A percentile compares a stretch with the other conserved stretches of the same genome.
Conservation (phyloP, 2,888 invertebrate species). For the Hirudinaria manillensis region DNA sequence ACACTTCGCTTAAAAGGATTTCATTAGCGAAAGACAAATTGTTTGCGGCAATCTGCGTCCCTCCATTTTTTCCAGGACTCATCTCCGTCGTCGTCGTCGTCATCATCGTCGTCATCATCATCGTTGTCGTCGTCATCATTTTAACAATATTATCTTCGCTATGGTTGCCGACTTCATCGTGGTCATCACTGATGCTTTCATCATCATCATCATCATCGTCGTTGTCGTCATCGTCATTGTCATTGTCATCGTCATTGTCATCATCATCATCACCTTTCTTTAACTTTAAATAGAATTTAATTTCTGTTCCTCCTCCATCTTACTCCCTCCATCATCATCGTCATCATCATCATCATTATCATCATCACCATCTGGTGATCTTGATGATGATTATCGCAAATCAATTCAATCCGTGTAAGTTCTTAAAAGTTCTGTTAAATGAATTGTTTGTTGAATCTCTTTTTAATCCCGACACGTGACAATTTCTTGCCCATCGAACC, state of each 20-base stretch:
- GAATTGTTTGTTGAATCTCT: too few relatives aligned
- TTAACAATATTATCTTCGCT: background rate
- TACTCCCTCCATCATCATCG: background rate
- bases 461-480: too few relatives aligned
- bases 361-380: constrained; percentile 13
- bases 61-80: background rate
- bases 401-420: background rate
- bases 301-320: too few relatives aligned
- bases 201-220: constrained; percentile 7
- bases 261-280: background rate
- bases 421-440: too few relatives aligned
- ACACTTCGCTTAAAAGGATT: background rate
- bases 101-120: background rate
- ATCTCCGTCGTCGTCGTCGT: background rate
- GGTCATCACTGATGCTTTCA: background rate
- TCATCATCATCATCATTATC: background rate
- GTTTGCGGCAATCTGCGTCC: background rate
- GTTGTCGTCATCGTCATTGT: background rate
- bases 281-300: too few relatives aligned
- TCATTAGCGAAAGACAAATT: background rate
- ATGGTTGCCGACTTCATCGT: background rate
- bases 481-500: too few relatives aligned
- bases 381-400: background rate
- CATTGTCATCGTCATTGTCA: background rate
- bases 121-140: background rate